Percentiles rank a stretch among this genome's conserved stretches.
phyloP scores from a whole-genome alignment of 1,140 invertebrate species.

The Ceratosolen solmsi region DNA sequence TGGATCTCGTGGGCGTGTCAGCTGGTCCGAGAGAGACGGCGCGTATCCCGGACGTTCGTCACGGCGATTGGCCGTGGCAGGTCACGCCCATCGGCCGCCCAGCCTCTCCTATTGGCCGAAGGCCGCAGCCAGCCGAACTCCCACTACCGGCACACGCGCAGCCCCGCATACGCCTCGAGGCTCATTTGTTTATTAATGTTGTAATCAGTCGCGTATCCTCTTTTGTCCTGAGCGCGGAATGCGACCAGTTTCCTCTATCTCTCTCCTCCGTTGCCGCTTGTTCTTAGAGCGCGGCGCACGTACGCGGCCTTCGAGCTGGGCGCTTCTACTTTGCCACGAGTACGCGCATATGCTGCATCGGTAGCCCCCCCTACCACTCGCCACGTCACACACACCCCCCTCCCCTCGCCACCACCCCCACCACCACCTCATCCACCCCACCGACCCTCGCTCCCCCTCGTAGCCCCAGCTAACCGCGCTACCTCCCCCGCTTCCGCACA shows the following conservation, averaged over 20 bases:
- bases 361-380: conserved; percentile 42
- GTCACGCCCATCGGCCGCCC: conserved; percentile 69
- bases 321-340: neutral
- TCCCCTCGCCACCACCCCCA: conserved; percentile 13
- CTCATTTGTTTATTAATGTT: conserved; percentile 75
- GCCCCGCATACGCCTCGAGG: conserved; percentile 61
- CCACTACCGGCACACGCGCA: neutral
- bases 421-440: conserved; percentile 34
- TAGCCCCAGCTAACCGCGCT: neutral
- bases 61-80: conserved; percentile 64
- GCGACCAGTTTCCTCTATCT: conserved; percentile 65
- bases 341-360: conserved; percentile 24
- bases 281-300: neutral
- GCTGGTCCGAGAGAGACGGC: conserved; percentile 30
- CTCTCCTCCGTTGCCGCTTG: conserved; percentile 34
- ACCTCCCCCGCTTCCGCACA: neutral
- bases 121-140: conserved; percentile 1
- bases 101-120: conserved; percentile 65
- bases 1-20: conserved; percentile 24
- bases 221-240: conserved; percentile 70
- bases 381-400: neutral
- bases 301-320: conserved; percentile 1
- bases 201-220: conserved; percentile 72
- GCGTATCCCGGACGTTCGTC: neutral
- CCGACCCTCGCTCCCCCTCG: neutral